These are phyloP conservation scores for Trachurus trachurus DNA, from an alignment of 2,797 vertebrate species.

Conservation along the genomic window DNA sequence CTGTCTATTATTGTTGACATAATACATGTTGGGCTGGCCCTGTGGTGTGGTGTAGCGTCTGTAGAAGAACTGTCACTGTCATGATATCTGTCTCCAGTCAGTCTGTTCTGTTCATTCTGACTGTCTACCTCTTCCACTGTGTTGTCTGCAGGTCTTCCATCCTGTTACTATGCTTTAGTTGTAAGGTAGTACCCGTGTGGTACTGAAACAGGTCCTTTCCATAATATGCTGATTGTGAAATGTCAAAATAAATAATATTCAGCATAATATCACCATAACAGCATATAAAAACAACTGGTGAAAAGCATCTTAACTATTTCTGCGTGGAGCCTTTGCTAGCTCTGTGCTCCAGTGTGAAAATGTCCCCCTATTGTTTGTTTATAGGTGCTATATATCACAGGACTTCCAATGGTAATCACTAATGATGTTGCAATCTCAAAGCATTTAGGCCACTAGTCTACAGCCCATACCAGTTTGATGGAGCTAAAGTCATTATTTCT, in stretches of 20 bases:
- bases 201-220: too few species aligned
- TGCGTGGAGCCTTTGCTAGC: constrained; percentile 9
- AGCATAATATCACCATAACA: too few species aligned
- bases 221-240: too few species aligned
- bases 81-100: not conserved
- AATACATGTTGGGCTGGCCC: not conserved
- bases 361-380: constrained; percentile 57
- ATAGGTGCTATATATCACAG: constrained; percentile 69
- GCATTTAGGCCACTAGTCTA: constrained; percentile 73
- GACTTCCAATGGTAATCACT: constrained; percentile 74
- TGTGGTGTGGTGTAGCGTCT: not conserved
- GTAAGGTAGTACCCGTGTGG: too few species aligned
- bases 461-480: constrained; percentile 63
- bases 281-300: too few species aligned
- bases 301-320: too few species aligned
- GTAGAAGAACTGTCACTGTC: not conserved
- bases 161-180: too few species aligned
- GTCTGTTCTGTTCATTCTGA: not conserved
- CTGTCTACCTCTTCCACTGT: not conserved
- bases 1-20: not conserved
- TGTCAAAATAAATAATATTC: too few species aligned
- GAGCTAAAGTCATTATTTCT: constrained; percentile 72
- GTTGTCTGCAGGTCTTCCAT: too few species aligned
- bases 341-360: constrained; percentile 30
- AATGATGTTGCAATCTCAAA: constrained; percentile 73